A percentile compares a stretch with the other conserved stretches of the same genome.
These are phyloP conservation scores for Chaunax sp. DNA, from an alignment of 2,797 vertebrate genomes.

Conservation along the genomic window DNA sequence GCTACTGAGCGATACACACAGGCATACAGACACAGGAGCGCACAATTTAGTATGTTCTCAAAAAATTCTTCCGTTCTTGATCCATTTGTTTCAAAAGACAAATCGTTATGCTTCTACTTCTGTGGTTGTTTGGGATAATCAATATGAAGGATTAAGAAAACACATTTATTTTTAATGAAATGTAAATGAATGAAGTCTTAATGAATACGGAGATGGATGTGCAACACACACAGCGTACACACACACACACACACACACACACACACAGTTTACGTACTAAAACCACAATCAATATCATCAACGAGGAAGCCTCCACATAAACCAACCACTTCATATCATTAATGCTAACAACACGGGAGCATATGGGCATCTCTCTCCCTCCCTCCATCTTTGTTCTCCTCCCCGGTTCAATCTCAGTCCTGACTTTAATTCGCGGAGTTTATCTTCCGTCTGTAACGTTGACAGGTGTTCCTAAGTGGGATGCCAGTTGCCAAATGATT, in stretches of 20 bases:
- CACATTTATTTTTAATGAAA: slow-evolving; percentile 78
- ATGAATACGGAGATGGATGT: slow-evolving; percentile 87
- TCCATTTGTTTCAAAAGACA: slow-evolving; percentile 40
- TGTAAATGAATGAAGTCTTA: slow-evolving; percentile 89
- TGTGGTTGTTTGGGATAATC: slow-evolving; percentile 45
- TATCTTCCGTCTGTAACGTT: slow-evolving; percentile 90
- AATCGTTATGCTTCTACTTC: slow-evolving; percentile 40
- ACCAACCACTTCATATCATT: slow-evolving; percentile 92
- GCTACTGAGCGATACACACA: slow-evolving; percentile 4
- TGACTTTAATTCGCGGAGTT: slow-evolving; percentile 89
- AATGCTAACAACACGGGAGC: slow-evolving; percentile 87
- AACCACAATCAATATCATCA: slow-evolving; percentile 97
- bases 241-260: slow-evolving; percentile 32
- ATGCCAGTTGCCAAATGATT: slow-evolving; percentile 93
- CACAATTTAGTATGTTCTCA: not conserved
- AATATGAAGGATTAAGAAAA: slow-evolving; percentile 63
- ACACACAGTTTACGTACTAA: slow-evolving; percentile 74
- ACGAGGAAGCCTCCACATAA: slow-evolving; percentile 88
- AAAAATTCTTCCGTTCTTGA: slow-evolving; percentile 11
- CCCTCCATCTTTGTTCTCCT: slow-evolving; percentile 7
- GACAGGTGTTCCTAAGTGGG: slow-evolving; percentile 93
- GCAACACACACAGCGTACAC: slow-evolving; percentile 40
- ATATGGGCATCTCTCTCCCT: slow-evolving; percentile 77
- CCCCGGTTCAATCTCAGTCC: slow-evolving; percentile 50
- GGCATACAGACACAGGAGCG: not conserved